Conservation (phyloP, 2,797 vertebrate species). For the Petrocephalus sullivani region DNA sequence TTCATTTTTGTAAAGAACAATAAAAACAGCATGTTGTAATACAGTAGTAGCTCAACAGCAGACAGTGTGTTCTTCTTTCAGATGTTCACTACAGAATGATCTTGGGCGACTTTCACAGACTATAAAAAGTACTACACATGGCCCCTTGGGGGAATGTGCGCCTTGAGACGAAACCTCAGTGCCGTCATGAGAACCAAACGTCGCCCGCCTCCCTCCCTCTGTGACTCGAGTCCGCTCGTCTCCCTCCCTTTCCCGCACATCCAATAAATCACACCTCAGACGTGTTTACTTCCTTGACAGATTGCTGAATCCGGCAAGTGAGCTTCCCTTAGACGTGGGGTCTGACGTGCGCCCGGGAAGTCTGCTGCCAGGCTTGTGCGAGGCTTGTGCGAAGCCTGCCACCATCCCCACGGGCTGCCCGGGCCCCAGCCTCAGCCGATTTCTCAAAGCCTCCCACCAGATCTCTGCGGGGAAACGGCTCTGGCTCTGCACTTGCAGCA, state of each 20-base stretch:
- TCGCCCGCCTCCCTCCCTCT: conserved; percentile 53
- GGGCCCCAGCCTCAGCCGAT: conserved; percentile 39
- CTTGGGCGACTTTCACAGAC: conserved; percentile 32
- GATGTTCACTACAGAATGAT: conserved; percentile 22
- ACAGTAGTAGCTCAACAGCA: background rate
- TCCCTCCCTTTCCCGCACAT: conserved; percentile 52
- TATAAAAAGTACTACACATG: conserved; percentile 36
- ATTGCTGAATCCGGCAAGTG: conserved; percentile 42
- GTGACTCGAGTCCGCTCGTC: conserved; percentile 47
- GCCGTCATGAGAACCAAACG: conserved; percentile 56
- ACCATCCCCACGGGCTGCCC: conserved; percentile 25
- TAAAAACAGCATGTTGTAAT: background rate
- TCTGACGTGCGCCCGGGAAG: conserved; percentile 35
- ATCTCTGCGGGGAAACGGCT: conserved; percentile 21
- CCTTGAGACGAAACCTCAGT: conserved; percentile 55
- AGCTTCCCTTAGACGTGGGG: conserved; percentile 27
- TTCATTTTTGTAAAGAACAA: conserved; percentile 2
- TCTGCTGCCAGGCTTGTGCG: conserved; percentile 23
- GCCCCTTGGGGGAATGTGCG: conserved; percentile 19
- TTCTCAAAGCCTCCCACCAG: conserved; percentile 33
- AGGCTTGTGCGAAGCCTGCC: conserved; percentile 25
- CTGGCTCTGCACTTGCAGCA: background rate
- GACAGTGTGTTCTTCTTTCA: background rate
- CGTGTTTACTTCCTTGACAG: conserved; percentile 39
- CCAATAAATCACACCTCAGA: conserved; percentile 51